Evolutionary conservation across 2,888 invertebrate genomes (phyloP).

Genomic region (Polyommatus icarus): DNA sequence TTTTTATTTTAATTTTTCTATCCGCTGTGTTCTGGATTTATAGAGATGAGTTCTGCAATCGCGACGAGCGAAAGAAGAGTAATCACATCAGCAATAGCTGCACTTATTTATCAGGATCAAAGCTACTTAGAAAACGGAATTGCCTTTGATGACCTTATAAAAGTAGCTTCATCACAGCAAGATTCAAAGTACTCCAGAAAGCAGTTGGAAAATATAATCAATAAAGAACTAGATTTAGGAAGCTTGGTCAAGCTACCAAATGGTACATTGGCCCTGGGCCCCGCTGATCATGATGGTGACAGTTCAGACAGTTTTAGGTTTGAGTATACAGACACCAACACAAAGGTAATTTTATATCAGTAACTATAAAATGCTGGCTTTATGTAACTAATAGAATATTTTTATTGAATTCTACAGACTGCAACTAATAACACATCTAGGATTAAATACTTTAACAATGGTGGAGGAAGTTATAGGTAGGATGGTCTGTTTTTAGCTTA

Average conservation of each 20-base stretch:
- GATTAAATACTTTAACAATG: neutral
- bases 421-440: neutral
- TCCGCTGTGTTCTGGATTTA: conserved; percentile 41
- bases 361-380: neutral
- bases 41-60: conserved; percentile 72
- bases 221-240: conserved; percentile 85
- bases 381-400: neutral
- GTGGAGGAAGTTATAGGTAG: conserved; percentile 28
- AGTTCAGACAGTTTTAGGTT: conserved; percentile 76
- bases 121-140: conserved; percentile 86
- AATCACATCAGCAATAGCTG: conserved; percentile 85
- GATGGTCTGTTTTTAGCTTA: conserved; percentile 57
- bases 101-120: conserved; percentile 85
- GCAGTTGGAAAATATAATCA: conserved; percentile 83
- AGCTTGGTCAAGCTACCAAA: conserved; percentile 84
- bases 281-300: conserved; percentile 80
- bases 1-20: conserved; percentile 37
- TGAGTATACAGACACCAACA: conserved; percentile 70
- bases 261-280: conserved; percentile 85
- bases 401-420: neutral
- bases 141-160: conserved; percentile 84
- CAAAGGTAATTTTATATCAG: conserved; percentile 56
- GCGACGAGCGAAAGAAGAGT: conserved; percentile 75
- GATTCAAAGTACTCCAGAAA: conserved; percentile 83
- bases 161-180: conserved; percentile 83